Conservation (phyloP, 2,888 invertebrate genomes). For the Willowsia nigromaculata region DNA sequence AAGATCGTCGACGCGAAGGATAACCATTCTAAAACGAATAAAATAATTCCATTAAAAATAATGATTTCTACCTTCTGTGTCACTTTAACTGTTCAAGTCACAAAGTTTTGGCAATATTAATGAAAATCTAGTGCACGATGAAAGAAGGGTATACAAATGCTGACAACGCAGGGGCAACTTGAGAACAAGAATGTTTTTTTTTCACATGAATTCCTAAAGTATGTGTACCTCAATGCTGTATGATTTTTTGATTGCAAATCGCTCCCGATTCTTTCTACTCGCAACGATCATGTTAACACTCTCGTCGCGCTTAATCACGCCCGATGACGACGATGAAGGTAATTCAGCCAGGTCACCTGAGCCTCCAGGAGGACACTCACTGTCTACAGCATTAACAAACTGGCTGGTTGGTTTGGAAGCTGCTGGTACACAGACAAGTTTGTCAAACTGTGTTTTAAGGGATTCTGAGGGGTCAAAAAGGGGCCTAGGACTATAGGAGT, state of each 20-base stretch:
- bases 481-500: conserved; percentile 77
- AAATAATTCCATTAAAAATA: neutral
- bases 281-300: conserved; percentile 87
- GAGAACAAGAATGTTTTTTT: neutral
- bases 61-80: no score
- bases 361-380: conserved; percentile 21
- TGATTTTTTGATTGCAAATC: conserved; percentile 98
- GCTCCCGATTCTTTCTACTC: conserved; percentile 95
- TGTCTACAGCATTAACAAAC: conserved; percentile 40
- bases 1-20: conserved; percentile 95
- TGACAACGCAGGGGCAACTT: neutral
- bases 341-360: neutral
- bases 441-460: conserved; percentile 66
- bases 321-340: conserved; percentile 13
- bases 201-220: conserved; percentile 79
- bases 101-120: conserved; percentile 23
- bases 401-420: conserved; percentile 6
- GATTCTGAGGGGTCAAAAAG: conserved; percentile 72
- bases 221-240: conserved; percentile 99
- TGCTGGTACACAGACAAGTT: conserved; percentile 43
- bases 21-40: conserved; percentile 92
- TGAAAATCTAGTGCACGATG: no score
- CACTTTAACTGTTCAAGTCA: no score
- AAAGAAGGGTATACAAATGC: no score
- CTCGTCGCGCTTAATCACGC: conserved; percentile 41